A percentile compares a stretch with the other conserved stretches of the same genome.
phyloP scores from a whole-genome alignment of 2,888 invertebrate genomes.

The Rhabditoides inermis region DNA sequence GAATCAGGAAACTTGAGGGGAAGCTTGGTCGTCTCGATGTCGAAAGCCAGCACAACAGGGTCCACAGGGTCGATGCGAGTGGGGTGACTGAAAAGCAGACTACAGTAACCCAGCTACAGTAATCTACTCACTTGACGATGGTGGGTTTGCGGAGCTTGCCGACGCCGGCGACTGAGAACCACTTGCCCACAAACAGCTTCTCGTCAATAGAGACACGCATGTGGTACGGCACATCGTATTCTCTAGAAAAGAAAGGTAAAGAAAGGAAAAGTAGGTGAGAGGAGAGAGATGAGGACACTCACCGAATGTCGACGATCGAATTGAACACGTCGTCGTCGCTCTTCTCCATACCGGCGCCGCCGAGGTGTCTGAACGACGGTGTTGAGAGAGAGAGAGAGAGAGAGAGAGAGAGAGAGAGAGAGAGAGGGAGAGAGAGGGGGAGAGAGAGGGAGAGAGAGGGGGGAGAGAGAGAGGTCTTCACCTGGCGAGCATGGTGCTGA shows the following conservation, averaged over 20 bases:
- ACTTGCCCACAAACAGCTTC: conserved; percentile 85
- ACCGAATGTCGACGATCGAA: conserved; percentile 86
- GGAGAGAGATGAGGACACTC: conserved; percentile 18
- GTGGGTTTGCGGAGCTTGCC: conserved; percentile 58
- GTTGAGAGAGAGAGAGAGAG: neutral
- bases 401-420: too few relatives aligned
- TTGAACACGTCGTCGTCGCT: conserved; percentile 71
- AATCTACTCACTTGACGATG: conserved; percentile 5
- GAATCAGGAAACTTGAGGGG: conserved; percentile 96
- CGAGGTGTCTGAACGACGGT: conserved; percentile 23
- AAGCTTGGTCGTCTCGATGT: conserved; percentile 95
- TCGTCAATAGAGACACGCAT: conserved; percentile 89
- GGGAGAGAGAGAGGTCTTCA: too few relatives aligned
- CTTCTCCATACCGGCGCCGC: conserved; percentile 16
- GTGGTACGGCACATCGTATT: conserved; percentile 95
- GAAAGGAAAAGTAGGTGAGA: neutral
- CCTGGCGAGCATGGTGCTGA: conserved; percentile 69
- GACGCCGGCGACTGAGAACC: conserved; percentile 78
- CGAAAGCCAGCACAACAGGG: conserved; percentile 67
- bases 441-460: too few relatives aligned
- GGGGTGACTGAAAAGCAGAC: conserved; percentile 2
- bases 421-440: too few relatives aligned
- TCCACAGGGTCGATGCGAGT: conserved; percentile 66
- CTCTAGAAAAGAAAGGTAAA: conserved; percentile 57
- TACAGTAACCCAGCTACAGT: neutral